These are phyloP conservation scores for Hydra vulgaris DNA, from an alignment of 30 jellyfish, hydroid and myxozoan genomes.

Conservation along the genomic window DNA sequence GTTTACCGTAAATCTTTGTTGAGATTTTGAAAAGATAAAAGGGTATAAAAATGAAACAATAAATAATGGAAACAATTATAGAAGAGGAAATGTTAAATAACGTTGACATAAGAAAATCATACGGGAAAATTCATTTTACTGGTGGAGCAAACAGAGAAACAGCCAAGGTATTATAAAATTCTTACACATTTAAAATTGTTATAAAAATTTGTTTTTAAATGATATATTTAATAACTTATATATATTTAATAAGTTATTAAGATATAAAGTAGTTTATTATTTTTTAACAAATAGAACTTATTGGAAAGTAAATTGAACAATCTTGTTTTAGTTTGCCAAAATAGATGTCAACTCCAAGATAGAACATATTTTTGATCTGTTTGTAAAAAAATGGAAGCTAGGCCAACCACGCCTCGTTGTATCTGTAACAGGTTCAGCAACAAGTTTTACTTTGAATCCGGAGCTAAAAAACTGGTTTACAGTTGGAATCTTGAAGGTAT, in stretches of 20 bases:
- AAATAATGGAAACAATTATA: too few relatives aligned
- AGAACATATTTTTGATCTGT: background rate
- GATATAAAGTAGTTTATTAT: background rate
- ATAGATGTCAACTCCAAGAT: background rate
- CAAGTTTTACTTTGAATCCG: background rate
- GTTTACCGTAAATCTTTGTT: too few relatives aligned
- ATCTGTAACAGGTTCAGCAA: conserved; percentile 8
- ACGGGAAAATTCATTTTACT: background rate
- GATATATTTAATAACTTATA: too few relatives aligned
- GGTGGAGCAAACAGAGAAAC: background rate
- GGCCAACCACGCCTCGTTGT: background rate
- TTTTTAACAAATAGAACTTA: background rate
- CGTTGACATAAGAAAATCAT: too few relatives aligned
- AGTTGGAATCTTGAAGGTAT: background rate
- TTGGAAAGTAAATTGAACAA: background rate
- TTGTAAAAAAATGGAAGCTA: background rate
- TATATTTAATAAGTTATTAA: background rate
- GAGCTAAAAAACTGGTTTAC: conserved; percentile 1
- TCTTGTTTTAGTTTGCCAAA: background rate
- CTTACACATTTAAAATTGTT: too few relatives aligned
- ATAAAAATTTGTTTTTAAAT: too few relatives aligned
- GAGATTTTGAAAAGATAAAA: too few relatives aligned
- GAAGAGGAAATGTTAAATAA: too few relatives aligned
- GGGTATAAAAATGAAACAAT: too few relatives aligned
- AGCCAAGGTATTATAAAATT: conserved; percentile 4